Percentiles rank a stretch among this genome's conserved stretches.
These are phyloP conservation scores for Acanthurus leucopareius DNA, from an alignment of 2,797 vertebrate species.

Conservation along the genomic window DNA sequence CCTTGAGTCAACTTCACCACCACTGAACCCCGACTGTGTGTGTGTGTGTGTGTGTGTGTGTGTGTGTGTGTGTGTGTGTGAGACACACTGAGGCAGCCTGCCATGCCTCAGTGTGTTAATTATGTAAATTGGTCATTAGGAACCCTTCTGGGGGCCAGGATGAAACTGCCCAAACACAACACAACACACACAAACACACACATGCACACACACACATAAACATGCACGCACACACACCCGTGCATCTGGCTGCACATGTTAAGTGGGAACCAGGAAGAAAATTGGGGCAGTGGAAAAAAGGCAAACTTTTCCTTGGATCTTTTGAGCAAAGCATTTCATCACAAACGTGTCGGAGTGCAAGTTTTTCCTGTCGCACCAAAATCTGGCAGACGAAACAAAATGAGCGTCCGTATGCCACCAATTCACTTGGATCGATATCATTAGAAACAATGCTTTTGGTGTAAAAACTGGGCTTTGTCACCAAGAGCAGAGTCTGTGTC, in stretches of 20 bases:
- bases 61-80: constrained; percentile 2
- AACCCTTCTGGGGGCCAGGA: constrained; percentile 60
- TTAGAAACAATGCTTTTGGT: background rate
- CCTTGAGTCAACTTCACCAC: constrained; percentile 35
- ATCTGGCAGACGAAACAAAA: constrained; percentile 18
- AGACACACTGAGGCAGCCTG: constrained; percentile 51
- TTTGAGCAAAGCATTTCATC: constrained; percentile 27
- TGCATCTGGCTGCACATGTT: constrained; percentile 52
- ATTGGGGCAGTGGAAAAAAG: constrained; percentile 40
- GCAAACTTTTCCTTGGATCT: constrained; percentile 39
- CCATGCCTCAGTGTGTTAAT: constrained; percentile 75
- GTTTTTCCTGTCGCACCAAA: constrained; percentile 1
- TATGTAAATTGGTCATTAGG: constrained; percentile 81
- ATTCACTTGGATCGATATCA: background rate
- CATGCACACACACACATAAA: constrained; percentile 17
- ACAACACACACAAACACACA: constrained; percentile 28
- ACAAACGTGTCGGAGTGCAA: constrained; percentile 1
- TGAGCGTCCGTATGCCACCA: background rate
- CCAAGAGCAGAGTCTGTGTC: background rate
- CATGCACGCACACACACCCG: constrained; percentile 24
- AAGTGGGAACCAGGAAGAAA: constrained; percentile 43
- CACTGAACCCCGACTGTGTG: constrained; percentile 11
- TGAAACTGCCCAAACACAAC: constrained; percentile 52
- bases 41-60: constrained; percentile 27
- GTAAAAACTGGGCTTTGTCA: background rate